A percentile compares a stretch with the other conserved stretches of the same genome.
phyloP scores from a whole-genome alignment of 2,797 vertebrate genomes.

The Coranthus polyacanthus region DNA sequence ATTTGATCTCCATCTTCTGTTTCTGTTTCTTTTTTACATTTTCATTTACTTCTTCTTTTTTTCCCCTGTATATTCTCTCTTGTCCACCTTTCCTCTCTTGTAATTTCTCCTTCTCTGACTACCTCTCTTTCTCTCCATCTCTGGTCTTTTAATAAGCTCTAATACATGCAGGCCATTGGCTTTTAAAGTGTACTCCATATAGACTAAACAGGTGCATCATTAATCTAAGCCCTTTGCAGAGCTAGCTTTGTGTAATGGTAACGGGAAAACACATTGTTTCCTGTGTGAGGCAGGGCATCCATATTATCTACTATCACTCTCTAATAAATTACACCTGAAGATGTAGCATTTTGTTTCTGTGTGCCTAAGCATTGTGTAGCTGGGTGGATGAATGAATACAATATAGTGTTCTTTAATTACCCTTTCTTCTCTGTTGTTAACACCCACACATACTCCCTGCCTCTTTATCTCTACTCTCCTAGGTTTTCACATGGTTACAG shows the following conservation, averaged over 20 bases:
- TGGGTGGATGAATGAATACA: constrained; percentile 62
- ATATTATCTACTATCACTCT: constrained; percentile 77
- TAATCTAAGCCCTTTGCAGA: constrained; percentile 72
- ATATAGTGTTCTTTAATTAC: constrained; percentile 65
- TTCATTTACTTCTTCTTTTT: background rate
- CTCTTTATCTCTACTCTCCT: background rate
- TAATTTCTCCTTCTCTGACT: constrained; percentile 44
- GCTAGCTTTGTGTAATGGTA: constrained; percentile 71
- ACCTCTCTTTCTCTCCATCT: constrained; percentile 29
- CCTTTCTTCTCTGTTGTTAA: constrained; percentile 38
- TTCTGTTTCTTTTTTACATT: constrained; percentile 8
- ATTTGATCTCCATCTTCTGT: constrained; percentile 22
- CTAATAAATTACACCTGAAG: constrained; percentile 78
- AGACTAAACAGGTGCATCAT: constrained; percentile 76
- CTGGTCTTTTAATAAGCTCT: constrained; percentile 66
- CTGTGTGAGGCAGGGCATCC: constrained; percentile 70
- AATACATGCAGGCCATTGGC: constrained; percentile 54
- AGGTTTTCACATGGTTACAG: constrained; percentile 23
- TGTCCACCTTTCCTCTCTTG: constrained; percentile 30
- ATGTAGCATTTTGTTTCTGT: constrained; percentile 62
- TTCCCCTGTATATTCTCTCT: constrained; percentile 18
- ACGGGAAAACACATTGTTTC: constrained; percentile 82
- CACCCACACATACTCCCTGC: constrained; percentile 35
- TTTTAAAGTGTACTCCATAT: constrained; percentile 67
- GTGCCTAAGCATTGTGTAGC: constrained; percentile 62